Percentiles rank a stretch among this genome's conserved stretches.
These are phyloP conservation scores for Lucilia sericata DNA, from an alignment of 1,140 invertebrate species.

Conservation along the genomic window DNA sequence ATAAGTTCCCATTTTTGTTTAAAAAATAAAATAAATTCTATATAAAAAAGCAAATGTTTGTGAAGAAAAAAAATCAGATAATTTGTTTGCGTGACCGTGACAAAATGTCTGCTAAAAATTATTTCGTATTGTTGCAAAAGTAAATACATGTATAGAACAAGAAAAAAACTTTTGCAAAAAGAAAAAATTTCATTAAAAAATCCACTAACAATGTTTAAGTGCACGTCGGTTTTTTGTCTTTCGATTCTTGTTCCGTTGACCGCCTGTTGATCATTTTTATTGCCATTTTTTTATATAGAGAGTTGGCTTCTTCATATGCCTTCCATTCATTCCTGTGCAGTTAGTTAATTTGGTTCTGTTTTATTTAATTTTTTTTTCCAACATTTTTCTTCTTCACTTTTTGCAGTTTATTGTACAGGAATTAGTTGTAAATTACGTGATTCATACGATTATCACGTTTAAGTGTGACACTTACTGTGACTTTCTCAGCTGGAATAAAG, in stretches of 20 bases:
- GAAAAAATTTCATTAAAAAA: slow-evolving; percentile 21
- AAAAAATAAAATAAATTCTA: neutral
- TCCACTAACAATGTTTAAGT: neutral
- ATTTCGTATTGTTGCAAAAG: neutral
- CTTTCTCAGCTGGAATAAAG: slow-evolving; percentile 21
- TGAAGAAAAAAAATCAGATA: slow-evolving; percentile 41
- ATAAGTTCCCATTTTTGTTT: too few species aligned
- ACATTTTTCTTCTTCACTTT: neutral
- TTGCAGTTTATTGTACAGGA: slow-evolving; percentile 6
- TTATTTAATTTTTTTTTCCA: neutral
- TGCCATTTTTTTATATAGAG: slow-evolving; percentile 6
- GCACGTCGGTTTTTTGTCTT: neutral
- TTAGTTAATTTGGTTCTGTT: neutral
- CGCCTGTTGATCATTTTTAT: slow-evolving; percentile 30
- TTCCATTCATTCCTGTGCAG: neutral
- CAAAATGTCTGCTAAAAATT: slow-evolving; percentile 39
- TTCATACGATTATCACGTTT: slow-evolving; percentile 49
- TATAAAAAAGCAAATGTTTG: too few species aligned
- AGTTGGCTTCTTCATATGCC: neutral
- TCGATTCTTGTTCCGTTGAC: neutral
- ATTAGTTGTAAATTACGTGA: slow-evolving; percentile 47
- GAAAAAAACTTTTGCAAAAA: neutral
- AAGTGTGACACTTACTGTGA: slow-evolving; percentile 30
- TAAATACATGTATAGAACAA: neutral
- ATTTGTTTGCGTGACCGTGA: slow-evolving; percentile 48